These are phyloP conservation scores for Gallinago paraguaiae DNA, from an alignment of 2,113 vertebrate species.

Conservation along the genomic window DNA sequence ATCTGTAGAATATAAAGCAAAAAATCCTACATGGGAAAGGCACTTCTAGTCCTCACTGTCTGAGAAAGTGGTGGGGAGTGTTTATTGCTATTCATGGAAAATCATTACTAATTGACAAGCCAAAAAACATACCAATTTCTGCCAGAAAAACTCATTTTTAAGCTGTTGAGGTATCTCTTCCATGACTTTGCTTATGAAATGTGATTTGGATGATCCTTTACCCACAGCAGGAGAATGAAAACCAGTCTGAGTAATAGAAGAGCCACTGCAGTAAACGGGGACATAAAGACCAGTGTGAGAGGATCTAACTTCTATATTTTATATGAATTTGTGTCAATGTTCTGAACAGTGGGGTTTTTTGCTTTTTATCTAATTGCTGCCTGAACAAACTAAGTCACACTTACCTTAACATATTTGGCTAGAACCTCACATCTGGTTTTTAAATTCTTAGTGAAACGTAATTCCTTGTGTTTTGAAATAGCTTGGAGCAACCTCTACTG, in stretches of 20 bases:
- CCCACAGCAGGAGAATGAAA: not conserved
- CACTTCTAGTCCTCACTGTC: constrained; percentile 1
- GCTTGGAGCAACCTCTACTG: constrained; percentile 40
- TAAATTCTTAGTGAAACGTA: not conserved
- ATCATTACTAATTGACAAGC: constrained; percentile 35
- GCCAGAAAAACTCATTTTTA: constrained; percentile 36
- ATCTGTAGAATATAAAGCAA: constrained; percentile 54
- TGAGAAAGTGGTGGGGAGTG: not conserved
- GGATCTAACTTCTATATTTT: not conserved
- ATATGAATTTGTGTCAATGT: not conserved
- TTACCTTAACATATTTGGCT: not conserved
- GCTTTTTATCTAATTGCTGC: not conserved
- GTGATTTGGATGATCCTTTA: constrained; percentile 10
- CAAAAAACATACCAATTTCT: constrained; percentile 39
- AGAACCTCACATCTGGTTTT: not conserved
- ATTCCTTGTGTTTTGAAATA: not conserved
- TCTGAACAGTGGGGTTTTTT: not conserved
- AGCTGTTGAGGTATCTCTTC: not conserved
- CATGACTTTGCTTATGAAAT: constrained; percentile 19
- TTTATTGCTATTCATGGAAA: constrained; percentile 61
- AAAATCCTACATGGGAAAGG: constrained; percentile 36
- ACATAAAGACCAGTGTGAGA: not conserved
- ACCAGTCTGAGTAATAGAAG: not conserved
- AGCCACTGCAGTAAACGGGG: not conserved
- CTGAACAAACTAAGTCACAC: not conserved